Evolutionary conservation across 30 jellyfish, hydroid and myxozoan species (phyloP), one percentile per base, ranked within the genome.

Genomic region (Haliclystus octoradiatus): DNA sequence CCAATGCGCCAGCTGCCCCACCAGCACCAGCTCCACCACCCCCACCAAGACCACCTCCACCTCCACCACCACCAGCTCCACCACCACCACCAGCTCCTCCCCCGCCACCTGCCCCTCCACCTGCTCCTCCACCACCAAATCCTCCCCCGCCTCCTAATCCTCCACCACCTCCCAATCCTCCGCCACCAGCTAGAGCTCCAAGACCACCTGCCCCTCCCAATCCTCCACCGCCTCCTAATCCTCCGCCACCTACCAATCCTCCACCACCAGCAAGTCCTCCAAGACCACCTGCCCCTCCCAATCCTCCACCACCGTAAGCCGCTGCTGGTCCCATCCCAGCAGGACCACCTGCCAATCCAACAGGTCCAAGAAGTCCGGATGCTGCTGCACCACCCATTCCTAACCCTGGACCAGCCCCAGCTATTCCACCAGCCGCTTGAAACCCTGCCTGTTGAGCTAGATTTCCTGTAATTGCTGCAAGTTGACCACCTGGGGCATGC

Each of bases 381-480:
- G 88, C 94, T 14, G 88, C 76, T 34, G 69, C 26, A 1, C 87
- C 88, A 33, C 94, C 94, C 57, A 40, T 40, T 40, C 57, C 57
- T 9, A 40, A 19, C 1, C 79, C 96, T 74, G 93, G 93, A 1
- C 93, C 91, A 74, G 69, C 94, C 15, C 85, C 94, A 19, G 71
- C 88, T 24, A 89, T 93, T 1, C 87, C 94, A 13, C 77, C 89
- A 28, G 94, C 94, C 4, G 94, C 94, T 32, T 80, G 87, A 19
- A 80, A 80, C 70, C 78, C 93, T 24, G 94, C 94, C 71, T 86
- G 81, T 33, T 74, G 96, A 13, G 96, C 96, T 30, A 73, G 57
- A 19, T 40, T 40, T 40, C 57, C 57, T 40, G 57, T 40, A 5
- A 40, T 40, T 40, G 57, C 9, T 5, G 57, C 57, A 9, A 40